Evolutionary conservation across 2,113 vertebrate genomes (phyloP).

Genomic region (Chamaetylas fuelleborni): DNA sequence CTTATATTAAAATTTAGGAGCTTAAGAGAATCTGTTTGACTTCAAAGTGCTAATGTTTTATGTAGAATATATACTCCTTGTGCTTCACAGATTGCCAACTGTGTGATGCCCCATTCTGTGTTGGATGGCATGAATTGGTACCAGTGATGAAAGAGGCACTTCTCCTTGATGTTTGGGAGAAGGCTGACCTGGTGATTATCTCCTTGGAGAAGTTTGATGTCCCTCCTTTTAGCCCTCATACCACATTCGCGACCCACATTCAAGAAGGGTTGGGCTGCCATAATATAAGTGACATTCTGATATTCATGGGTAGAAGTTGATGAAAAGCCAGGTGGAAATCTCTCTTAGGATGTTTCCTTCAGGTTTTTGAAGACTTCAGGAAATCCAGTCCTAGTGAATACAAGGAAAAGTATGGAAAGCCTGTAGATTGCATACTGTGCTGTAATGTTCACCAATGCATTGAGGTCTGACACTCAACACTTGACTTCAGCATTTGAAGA

Average conservation of each 20-base stretch:
- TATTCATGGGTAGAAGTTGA: not conserved
- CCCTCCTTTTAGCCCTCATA: not conserved
- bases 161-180: fast-evolving
- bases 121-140: not conserved
- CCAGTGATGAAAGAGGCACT: fast-evolving
- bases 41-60: not conserved
- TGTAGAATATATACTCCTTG: not conserved
- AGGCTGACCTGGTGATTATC: not conserved
- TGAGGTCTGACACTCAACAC: not conserved
- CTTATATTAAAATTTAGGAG: not conserved
- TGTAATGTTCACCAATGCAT: fast-evolving
- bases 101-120: not conserved
- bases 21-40: not conserved
- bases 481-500: not conserved
- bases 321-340: not conserved
- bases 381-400: not conserved
- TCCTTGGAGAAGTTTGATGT: not conserved
- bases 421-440: not conserved
- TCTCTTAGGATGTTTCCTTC: not conserved
- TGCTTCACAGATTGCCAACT: not conserved
- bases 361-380: not conserved
- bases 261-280: not conserved
- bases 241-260: not conserved
- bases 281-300: not conserved
- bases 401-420: not conserved